phyloP scores from a whole-genome alignment of 1,140 invertebrate species.

The Bombus turneri region DNA sequence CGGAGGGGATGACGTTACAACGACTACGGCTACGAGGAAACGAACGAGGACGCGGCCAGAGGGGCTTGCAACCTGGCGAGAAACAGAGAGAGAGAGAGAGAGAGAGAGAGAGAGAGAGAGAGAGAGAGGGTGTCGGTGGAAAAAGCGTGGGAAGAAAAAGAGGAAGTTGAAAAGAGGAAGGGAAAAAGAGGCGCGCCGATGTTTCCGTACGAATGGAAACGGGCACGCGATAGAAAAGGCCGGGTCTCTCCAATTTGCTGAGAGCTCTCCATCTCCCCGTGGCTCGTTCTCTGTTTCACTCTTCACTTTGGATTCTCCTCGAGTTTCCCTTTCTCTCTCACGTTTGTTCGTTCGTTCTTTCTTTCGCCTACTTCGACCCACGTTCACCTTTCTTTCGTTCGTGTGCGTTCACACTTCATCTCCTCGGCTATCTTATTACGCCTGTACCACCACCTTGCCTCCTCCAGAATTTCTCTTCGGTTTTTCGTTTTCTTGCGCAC shows the following conservation, averaged over 20 bases:
- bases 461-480: too few species aligned
- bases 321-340: not conserved
- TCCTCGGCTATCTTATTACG: conserved; percentile 48
- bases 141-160: not conserved
- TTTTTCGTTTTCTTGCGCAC: not conserved
- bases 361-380: conserved; percentile 10
- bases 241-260: conserved; percentile 61
- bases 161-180: conserved; percentile 28
- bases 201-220: conserved; percentile 56
- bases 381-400: conserved; percentile 10
- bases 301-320: not conserved
- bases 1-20: not conserved
- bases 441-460: not conserved
- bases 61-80: not conserved
- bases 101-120: not conserved
- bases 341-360: not conserved
- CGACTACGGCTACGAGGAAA: conserved; percentile 9
- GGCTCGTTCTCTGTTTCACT: conserved; percentile 18
- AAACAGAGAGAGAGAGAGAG: not conserved
- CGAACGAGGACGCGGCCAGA: conserved; percentile 33
- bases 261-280: conserved; percentile 42
- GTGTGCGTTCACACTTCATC: conserved; percentile 38
- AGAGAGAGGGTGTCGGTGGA: not conserved
- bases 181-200: conserved; percentile 44
- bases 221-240: conserved; percentile 51